phyloP scores from a whole-genome alignment of 2,888 invertebrate species.

The Epirrhoe tristata region DNA sequence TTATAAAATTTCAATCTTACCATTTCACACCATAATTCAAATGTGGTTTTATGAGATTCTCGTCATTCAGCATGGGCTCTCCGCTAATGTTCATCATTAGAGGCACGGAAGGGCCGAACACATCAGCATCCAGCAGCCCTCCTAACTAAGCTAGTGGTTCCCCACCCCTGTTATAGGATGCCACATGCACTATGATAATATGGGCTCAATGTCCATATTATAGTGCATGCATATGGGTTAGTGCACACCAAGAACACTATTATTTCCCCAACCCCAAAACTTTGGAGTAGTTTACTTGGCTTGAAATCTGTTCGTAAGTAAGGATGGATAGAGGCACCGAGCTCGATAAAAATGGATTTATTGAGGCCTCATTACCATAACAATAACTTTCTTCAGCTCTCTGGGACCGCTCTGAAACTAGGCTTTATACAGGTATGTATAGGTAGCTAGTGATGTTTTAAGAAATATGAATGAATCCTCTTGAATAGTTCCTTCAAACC shows the following conservation, averaged over 20 bases:
- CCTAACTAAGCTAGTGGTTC: too few relatives aligned
- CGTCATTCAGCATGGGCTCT: constrained; percentile 91
- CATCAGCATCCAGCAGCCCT: constrained; percentile 96
- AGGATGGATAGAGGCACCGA: constrained; percentile 29
- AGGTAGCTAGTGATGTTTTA: neutral
- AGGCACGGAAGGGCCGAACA: constrained; percentile 97
- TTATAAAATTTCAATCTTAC: too few relatives aligned
- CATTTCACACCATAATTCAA: constrained; percentile 97
- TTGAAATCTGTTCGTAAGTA: constrained; percentile 26
- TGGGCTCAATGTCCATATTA: too few relatives aligned
- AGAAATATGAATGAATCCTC: neutral
- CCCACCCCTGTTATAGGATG: too few relatives aligned
- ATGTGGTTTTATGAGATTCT: constrained; percentile 94
- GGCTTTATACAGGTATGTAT: neutral
- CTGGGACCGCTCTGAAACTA: constrained; percentile 40
- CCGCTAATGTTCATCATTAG: constrained; percentile 97
- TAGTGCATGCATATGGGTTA: neutral
- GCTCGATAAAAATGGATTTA: constrained; percentile 66
- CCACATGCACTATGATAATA: too few relatives aligned
- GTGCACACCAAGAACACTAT: neutral
- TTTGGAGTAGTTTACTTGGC: constrained; percentile 17
- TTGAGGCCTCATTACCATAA: constrained; percentile 65
- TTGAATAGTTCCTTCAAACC: neutral
- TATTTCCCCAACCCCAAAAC: constrained; percentile 1
- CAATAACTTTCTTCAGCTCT: constrained; percentile 59